Evolutionary conservation across 2,888 invertebrate species (phyloP), one percentile per base, ranked within the genome.

Genomic region (Eristalinus aeneus): DNA sequence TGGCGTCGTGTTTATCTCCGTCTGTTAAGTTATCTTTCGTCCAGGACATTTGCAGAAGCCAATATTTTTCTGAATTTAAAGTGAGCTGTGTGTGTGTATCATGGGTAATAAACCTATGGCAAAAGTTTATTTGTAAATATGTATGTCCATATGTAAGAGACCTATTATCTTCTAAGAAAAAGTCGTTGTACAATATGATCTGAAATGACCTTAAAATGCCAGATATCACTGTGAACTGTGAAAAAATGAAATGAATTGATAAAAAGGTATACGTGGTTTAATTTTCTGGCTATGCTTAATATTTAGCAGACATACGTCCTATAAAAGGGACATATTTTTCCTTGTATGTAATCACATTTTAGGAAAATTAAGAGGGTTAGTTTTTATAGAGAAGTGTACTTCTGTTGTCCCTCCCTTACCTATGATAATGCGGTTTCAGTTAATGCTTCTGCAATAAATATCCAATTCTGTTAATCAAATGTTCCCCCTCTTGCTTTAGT

Each of bases 11-110:
- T 75, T 74, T 79, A 79, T 79, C 80, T 80, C 72, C 68, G 72
- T 79, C 79, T 85, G 71, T 67, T 75, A 74, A 75, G 54, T 64
- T 84, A 71, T 80, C 74, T 61, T 80, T 36, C 64, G 84, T 68
- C 84, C 84, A 80, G 72, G 72, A 72, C 65, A 75, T 63, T 80
- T 72, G 80, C 61, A 63, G 56, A 76, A 72, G 80, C 79, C 80
- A 72, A 80, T 27, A 65, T 63, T 63, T 65, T 72, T 85, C 22
- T 60, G 64, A 69, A 61, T 58, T 74, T 39, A 68, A 64, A 34
- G 64, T 69, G 63, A 63, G 39, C 46, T 9, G 27, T 27, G 27
- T 61, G 5, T n/a, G 68, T 73, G 23, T 61, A 23, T 63, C n/a
- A n/a, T n/a, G n/a, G n/a, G n/a, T n/a, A n/a, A n/a, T n/a, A n/a